Evolutionary conservation across 2,113 vertebrate species (phyloP).

Genomic region (Mustelus asterias): DNA sequence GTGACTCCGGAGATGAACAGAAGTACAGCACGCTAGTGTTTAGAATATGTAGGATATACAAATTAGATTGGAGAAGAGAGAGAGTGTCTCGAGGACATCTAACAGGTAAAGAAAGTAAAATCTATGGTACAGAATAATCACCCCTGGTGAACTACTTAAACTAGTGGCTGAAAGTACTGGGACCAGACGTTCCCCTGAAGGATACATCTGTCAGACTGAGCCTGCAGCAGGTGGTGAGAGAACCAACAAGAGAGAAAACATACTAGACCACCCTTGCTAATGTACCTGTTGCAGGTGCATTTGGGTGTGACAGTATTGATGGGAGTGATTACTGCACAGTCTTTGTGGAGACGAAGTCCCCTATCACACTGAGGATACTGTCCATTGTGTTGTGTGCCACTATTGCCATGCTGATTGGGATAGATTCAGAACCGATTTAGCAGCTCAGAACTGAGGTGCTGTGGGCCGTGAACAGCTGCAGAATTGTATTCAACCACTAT

Average conservation of each 20-base stretch:
- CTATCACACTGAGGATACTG: too few species aligned
- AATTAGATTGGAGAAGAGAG: not conserved
- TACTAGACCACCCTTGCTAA: not conserved
- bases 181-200: not conserved
- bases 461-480: too few species aligned
- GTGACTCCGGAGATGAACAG: not conserved
- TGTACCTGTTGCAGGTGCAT: not conserved
- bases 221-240: not conserved
- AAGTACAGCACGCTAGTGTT: not conserved
- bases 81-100: not conserved
- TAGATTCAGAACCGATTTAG: too few species aligned
- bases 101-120: not conserved
- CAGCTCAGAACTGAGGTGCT: too few species aligned
- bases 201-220: not conserved
- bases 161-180: not conserved
- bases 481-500: too few species aligned
- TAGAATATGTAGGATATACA: not conserved
- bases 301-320: too few species aligned
- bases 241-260: not conserved
- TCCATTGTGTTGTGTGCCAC: too few species aligned
- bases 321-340: too few species aligned
- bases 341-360: too few species aligned
- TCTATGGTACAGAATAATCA: not conserved
- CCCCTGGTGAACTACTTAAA: not conserved
- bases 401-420: too few species aligned